A percentile compares a stretch with the other conserved stretches of the same genome.
phyloP scores from a whole-genome alignment of 2,888 invertebrate genomes.

The Reticulitermes lucifugus region DNA sequence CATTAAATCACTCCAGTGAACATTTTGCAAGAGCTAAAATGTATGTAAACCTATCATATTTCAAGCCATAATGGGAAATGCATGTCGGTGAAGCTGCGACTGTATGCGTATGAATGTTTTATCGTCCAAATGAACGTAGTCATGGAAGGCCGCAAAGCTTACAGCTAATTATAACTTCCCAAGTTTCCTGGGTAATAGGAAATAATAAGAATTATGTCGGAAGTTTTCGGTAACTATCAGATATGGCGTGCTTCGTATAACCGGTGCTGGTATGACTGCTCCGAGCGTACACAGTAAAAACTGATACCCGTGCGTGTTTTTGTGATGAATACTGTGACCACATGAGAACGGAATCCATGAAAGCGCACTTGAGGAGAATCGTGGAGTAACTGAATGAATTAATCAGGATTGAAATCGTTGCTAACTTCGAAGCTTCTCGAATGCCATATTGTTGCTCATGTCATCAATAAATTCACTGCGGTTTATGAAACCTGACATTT shows the following conservation, averaged over 20 bases:
- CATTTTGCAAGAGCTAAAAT: slow-evolving; percentile 25
- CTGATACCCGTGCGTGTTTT: neutral
- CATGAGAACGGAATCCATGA: neutral
- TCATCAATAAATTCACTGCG: too few relatives aligned
- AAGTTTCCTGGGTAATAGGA: slow-evolving; percentile 11
- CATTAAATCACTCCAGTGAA: slow-evolving; percentile 24
- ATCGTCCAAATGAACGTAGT: slow-evolving; percentile 26
- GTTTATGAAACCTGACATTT: too few relatives aligned
- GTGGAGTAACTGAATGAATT: neutral
- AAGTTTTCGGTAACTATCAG: slow-evolving; percentile 16
- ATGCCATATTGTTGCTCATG: too few relatives aligned
- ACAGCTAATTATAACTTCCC: slow-evolving; percentile 26
- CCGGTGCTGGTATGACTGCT: neutral
- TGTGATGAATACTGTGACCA: too few relatives aligned
- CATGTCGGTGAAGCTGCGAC: neutral
- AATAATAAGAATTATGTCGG: slow-evolving; percentile 34
- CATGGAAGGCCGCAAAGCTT: slow-evolving; percentile 7
- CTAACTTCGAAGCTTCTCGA: too few relatives aligned
- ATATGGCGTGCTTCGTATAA: neutral
- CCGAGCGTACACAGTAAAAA: neutral
- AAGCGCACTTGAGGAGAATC: neutral
- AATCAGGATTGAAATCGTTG: neutral
- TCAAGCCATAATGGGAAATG: slow-evolving; percentile 34
- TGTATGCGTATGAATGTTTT: slow-evolving; percentile 20
- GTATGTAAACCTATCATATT: slow-evolving; percentile 40